These are phyloP conservation scores for Thalassophryne amazonica DNA, from an alignment of 2,797 vertebrate species.

Conservation along the genomic window DNA sequence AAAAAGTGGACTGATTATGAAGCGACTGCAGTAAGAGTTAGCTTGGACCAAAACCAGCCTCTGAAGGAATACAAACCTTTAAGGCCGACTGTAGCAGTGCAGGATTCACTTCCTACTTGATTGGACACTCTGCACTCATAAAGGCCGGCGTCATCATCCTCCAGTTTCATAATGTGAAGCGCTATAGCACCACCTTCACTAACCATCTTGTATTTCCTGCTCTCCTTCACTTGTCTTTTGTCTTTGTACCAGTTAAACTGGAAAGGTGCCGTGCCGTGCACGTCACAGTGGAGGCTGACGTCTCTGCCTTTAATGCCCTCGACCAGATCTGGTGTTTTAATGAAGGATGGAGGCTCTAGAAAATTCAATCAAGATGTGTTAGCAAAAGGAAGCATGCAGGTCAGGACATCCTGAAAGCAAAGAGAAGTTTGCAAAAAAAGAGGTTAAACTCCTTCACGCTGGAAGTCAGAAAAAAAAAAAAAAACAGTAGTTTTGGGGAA, in stretches of 20 bases:
- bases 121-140: constrained; percentile 90
- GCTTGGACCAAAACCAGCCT: background rate
- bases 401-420: background rate
- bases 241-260: constrained; percentile 94
- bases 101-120: constrained; percentile 84
- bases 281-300: constrained; percentile 88
- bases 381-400: constrained; percentile 37
- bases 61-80: constrained; percentile 83
- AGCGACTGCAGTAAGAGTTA: background rate
- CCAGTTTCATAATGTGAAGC: constrained; percentile 85
- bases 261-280: constrained; percentile 89
- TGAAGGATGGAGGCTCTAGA: constrained; percentile 91
- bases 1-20: constrained; percentile 24
- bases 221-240: constrained; percentile 88
- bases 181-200: constrained; percentile 84
- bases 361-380: constrained; percentile 59
- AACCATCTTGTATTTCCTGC: constrained; percentile 89
- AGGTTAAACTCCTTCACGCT: background rate
- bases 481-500: too few species aligned
- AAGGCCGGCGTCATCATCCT: constrained; percentile 87
- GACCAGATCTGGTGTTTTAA: constrained; percentile 82
- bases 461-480: background rate
- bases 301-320: constrained; percentile 88
- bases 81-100: constrained; percentile 77
- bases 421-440: constrained; percentile 2